A percentile compares a stretch with the other conserved stretches of the same genome.
Evolutionary conservation across 2,888 invertebrate species (phyloP).

Genomic region (Stenotaenia linearis): DNA sequence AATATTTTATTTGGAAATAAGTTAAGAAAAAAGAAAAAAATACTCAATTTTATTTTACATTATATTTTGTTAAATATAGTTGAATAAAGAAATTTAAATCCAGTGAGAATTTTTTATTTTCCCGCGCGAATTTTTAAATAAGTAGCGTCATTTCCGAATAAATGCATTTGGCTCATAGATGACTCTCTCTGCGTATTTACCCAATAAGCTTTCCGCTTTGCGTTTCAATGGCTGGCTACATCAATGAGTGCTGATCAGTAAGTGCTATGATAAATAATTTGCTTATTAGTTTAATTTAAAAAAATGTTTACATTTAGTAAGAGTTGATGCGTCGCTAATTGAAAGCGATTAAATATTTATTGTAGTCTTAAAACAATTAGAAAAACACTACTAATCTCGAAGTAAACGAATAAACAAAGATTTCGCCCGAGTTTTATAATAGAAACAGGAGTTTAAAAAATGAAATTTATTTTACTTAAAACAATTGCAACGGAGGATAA

Average conservation of each 20-base stretch:
- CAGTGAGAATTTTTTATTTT: background rate
- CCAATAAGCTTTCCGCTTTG: background rate
- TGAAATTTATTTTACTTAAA: too few relatives aligned
- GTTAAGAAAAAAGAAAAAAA: background rate
- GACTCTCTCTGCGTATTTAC: background rate
- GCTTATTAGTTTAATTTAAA: background rate
- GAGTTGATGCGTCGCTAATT: too few relatives aligned
- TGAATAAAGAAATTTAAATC: background rate
- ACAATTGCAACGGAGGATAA: too few relatives aligned
- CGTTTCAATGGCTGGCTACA: background rate
- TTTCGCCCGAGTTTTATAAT: too few relatives aligned
- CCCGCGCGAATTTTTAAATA: background rate
- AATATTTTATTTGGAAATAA: background rate
- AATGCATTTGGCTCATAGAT: background rate
- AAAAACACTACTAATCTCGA: too few relatives aligned
- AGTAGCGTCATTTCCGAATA: background rate
- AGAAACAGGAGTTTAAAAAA: too few relatives aligned
- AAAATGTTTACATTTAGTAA: background rate
- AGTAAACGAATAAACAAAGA: too few relatives aligned
- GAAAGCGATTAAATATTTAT: too few relatives aligned
- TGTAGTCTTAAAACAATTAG: too few relatives aligned
- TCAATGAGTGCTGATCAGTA: background rate
- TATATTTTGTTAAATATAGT: background rate
- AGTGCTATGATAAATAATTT: background rate
- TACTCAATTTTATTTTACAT: background rate